Conservation (phyloP, 2,888 invertebrate species). For the Mechanitis messenoides region DNA sequence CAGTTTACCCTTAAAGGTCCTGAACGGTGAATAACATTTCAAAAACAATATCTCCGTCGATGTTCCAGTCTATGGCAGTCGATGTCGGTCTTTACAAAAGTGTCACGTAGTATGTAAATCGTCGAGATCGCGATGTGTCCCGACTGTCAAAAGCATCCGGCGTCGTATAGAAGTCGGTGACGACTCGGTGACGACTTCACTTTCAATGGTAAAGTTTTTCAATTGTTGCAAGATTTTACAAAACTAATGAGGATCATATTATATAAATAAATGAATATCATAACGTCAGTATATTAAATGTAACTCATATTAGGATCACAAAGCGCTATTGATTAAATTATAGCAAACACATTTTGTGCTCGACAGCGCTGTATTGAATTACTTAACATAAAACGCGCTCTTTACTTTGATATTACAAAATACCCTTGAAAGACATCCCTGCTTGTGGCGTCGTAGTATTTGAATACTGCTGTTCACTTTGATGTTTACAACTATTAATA, state of each 20-base stretch:
- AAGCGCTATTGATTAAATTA: conserved; percentile 62
- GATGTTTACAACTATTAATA: conserved; percentile 41
- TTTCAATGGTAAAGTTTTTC: conserved; percentile 33
- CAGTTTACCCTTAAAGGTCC: conserved; percentile 51
- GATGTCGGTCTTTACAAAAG: conserved; percentile 69
- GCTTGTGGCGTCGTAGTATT: conserved; percentile 47
- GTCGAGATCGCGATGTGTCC: conserved; percentile 72
- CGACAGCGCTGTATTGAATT: conserved; percentile 57
- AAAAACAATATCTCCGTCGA: conserved; percentile 70
- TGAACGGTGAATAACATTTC: conserved; percentile 48
- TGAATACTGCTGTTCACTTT: conserved; percentile 38
- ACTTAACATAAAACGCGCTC: conserved; percentile 56
- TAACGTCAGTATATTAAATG: conserved; percentile 12
- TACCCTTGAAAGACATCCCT: conserved; percentile 44
- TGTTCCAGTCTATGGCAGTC: conserved; percentile 72
- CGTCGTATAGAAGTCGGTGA: conserved; percentile 50
- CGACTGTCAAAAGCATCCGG: conserved; percentile 70
- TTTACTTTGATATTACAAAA: conserved; percentile 53
- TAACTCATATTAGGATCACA: conserved; percentile 46
- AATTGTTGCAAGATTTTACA: too few relatives aligned
- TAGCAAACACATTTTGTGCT: conserved; percentile 50
- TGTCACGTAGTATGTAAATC: conserved; percentile 76
- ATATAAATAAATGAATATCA: not conserved
- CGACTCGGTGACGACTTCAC: conserved; percentile 58
- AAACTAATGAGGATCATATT: too few relatives aligned